phyloP scores from a whole-genome alignment of 2,797 vertebrate genomes.

The Platyrinchus mystaceus region DNA sequence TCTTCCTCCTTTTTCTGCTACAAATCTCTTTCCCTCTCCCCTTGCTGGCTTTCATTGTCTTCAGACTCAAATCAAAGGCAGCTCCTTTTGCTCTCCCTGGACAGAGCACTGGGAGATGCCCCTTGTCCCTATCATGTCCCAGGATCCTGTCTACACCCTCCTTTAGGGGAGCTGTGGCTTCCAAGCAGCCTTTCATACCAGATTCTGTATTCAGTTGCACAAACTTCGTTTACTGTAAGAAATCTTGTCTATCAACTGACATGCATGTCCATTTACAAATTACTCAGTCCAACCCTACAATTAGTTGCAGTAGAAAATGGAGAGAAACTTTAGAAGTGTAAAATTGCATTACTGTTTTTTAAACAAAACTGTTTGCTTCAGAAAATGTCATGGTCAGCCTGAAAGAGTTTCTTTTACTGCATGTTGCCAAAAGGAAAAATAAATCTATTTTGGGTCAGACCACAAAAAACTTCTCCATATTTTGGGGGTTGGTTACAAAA shows the following conservation, averaged over 20 bases:
- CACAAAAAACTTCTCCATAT: background rate
- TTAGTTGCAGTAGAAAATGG: background rate
- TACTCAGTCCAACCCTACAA: background rate
- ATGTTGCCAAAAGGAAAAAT: background rate
- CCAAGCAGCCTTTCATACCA: background rate
- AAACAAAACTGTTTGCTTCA: background rate
- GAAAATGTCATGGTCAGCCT: background rate
- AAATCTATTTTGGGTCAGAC: background rate
- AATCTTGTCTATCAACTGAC: background rate
- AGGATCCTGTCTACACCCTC: background rate
- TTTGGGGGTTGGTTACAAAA: background rate
- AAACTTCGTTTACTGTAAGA: background rate
- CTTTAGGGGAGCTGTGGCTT: background rate
- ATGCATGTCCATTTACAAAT: background rate
- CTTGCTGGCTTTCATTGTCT: background rate
- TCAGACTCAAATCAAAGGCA: background rate
- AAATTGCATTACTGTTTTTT: slow-evolving; percentile 4
- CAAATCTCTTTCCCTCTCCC: background rate
- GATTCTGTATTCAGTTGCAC: background rate
- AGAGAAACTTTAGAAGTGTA: background rate
- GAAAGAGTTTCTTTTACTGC: background rate
- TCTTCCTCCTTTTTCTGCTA: background rate
- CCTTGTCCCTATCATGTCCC: background rate
- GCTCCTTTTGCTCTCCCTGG: background rate
- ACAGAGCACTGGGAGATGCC: background rate